A percentile compares a stretch with the other conserved stretches of the same genome.
Evolutionary conservation across 2,113 vertebrate genomes (phyloP).

Genomic region (Lontra canadensis): DNA sequence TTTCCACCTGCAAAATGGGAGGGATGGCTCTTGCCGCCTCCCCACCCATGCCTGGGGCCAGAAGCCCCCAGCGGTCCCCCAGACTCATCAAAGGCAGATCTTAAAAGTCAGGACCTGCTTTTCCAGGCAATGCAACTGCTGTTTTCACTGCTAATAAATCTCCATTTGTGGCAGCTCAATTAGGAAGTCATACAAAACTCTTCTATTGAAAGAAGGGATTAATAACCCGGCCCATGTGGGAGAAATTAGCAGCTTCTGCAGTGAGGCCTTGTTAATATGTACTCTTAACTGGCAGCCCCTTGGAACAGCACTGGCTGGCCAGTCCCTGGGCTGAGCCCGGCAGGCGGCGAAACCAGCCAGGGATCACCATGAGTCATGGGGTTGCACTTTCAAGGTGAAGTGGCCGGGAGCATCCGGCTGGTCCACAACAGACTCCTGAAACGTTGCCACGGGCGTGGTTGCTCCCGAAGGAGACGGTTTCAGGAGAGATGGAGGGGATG

Average conservation of each 20-base stretch:
- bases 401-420: background rate
- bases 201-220: conserved; percentile 72
- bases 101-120: background rate
- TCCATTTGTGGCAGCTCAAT: conserved; percentile 74
- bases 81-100: conserved; percentile 10
- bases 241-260: conserved; percentile 78
- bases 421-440: background rate
- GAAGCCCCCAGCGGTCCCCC: background rate
- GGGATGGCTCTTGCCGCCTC: background rate
- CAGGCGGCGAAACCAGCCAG: background rate
- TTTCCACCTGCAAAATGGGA: conserved; percentile 70
- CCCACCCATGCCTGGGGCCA: background rate
- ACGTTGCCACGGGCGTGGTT: background rate
- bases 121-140: background rate
- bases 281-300: conserved; percentile 51
- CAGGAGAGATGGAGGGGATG: background rate
- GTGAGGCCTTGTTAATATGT: conserved; percentile 60
- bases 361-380: background rate
- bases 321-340: conserved; percentile 31
- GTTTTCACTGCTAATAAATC: conserved; percentile 60
- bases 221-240: conserved; percentile 72
- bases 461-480: background rate
- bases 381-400: background rate
- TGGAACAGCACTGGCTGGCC: conserved; percentile 19
- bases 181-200: conserved; percentile 71